Evolutionary conservation across 1,140 invertebrate species (phyloP).

Genomic region (Micrasema minimum): DNA sequence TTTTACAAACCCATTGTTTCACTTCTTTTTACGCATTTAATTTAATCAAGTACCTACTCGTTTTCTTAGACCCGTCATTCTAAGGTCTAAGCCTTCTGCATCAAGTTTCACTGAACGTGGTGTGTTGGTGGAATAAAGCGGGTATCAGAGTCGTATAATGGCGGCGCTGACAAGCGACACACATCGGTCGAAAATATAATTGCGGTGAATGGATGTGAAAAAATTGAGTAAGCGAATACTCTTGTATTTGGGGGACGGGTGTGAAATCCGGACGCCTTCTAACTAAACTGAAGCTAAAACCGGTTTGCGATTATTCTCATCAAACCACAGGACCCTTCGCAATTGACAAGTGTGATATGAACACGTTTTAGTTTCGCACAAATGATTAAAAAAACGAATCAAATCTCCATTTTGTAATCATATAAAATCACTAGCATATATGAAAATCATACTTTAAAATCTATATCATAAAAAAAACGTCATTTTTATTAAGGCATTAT

Average conservation of each 20-base stretch:
- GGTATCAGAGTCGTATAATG: constrained; percentile 52
- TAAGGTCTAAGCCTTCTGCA: constrained; percentile 44
- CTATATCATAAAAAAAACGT: no score
- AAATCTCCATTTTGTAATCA: neutral
- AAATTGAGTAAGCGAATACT: constrained; percentile 19
- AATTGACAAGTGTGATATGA: constrained; percentile 2
- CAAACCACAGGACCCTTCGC: constrained; percentile 2
- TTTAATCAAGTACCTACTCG: neutral
- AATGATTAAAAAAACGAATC: neutral
- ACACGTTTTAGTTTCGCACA: neutral
- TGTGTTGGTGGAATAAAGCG: constrained; percentile 44
- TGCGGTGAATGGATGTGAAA: constrained; percentile 21
- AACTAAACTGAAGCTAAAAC: constrained; percentile 5
- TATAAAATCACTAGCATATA: no score
- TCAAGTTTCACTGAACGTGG: constrained; percentile 48
- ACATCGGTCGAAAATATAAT: constrained; percentile 25
- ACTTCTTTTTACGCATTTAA: no score
- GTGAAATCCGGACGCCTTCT: constrained; percentile 31
- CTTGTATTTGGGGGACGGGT: constrained; percentile 3
- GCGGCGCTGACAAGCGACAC: constrained; percentile 23
- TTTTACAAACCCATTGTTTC: no score
- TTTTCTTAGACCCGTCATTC: constrained; percentile 11
- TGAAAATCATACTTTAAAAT: no score
- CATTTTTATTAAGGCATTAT: no score
- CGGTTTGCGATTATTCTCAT: constrained; percentile 7